A percentile compares a stretch with the other conserved stretches of the same genome.
Conservation (phyloP, 1,140 invertebrate genomes). For the Eurosta solidaginis region DNA sequence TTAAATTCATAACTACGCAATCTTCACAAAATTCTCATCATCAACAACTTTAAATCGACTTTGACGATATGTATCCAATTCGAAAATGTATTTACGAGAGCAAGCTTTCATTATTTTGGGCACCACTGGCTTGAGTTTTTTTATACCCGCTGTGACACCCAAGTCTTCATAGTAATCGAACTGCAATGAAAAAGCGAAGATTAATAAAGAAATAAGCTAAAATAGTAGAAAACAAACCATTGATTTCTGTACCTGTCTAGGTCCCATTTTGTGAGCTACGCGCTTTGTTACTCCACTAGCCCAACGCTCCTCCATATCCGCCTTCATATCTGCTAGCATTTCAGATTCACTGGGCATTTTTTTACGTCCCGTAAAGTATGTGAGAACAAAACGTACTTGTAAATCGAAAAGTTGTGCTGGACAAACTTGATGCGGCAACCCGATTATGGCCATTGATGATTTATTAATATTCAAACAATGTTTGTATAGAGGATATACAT, state of each 20-base stretch:
- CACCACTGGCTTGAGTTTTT: background rate
- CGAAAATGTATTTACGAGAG: constrained; percentile 69
- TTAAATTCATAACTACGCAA: too few species aligned
- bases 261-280: background rate
- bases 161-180: constrained; percentile 12
- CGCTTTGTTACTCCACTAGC: background rate
- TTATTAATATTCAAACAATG: constrained; percentile 81
- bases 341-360: constrained; percentile 69
- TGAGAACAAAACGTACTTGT: constrained; percentile 76
- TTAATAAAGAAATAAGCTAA: background rate
- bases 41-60: constrained; percentile 70
- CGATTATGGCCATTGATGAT: constrained; percentile 80
- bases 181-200: constrained; percentile 49
- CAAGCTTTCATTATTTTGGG: constrained; percentile 72
- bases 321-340: constrained; percentile 70
- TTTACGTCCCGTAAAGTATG: constrained; percentile 68
- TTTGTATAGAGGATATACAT: constrained; percentile 85
- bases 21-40: constrained; percentile 64
- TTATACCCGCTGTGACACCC: background rate
- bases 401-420: constrained; percentile 88
- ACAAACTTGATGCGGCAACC: constrained; percentile 77
- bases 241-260: background rate
- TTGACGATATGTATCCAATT: constrained; percentile 68
- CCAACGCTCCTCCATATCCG: background rate
- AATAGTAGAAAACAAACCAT: too few species aligned